Conservation (phyloP, 2,797 vertebrate genomes). For the Peromyscus aztecus region DNA sequence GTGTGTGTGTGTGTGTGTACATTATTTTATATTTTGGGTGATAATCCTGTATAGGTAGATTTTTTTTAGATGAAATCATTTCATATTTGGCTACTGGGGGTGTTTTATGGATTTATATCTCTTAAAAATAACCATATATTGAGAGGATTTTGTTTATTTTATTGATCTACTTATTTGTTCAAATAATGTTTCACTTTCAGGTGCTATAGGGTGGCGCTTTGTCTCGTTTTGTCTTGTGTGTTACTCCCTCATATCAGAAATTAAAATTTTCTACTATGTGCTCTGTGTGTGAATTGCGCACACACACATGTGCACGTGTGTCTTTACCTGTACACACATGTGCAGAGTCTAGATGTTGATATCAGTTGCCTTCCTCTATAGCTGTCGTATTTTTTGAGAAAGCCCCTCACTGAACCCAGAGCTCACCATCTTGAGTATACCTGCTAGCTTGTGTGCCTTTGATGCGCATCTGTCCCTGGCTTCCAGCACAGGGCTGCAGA, state of each 20-base stretch:
- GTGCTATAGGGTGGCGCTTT: background rate
- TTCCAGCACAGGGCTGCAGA: background rate
- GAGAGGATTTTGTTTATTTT: background rate
- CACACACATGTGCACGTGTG: background rate
- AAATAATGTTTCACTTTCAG: constrained; percentile 1
- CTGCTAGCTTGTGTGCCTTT: background rate
- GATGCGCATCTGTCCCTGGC: background rate
- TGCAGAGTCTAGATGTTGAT: no score
- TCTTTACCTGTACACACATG: background rate
- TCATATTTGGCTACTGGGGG: background rate
- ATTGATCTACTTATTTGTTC: background rate
- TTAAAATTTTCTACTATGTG: background rate
- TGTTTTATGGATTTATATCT: background rate
- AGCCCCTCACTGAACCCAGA: background rate
- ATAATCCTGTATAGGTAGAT: background rate
- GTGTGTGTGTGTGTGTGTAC: background rate
- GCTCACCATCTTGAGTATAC: background rate
- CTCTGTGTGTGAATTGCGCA: background rate
- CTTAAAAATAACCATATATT: background rate
- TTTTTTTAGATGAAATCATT: background rate
- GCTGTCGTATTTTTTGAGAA: background rate
- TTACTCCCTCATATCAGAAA: background rate
- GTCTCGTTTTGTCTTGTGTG: background rate
- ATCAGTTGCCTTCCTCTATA: background rate
- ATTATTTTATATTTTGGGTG: constrained; percentile 5